Evolutionary conservation across 2,113 vertebrate species (phyloP).

Genomic region (Heterochromis multidens): DNA sequence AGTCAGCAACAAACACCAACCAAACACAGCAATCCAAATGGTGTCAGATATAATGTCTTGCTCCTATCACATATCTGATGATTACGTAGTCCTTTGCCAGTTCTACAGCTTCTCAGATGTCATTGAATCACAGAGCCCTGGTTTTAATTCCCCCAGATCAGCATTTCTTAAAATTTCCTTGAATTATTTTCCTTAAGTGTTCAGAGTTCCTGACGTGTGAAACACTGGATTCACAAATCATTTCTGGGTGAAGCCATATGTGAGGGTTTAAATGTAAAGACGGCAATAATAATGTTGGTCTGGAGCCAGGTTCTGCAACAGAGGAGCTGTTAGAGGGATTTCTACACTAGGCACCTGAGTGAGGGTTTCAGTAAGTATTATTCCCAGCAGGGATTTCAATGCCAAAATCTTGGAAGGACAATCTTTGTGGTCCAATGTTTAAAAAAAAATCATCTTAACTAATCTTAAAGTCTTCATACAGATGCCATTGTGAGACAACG

Average conservation of each 20-base stretch:
- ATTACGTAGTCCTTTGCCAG: slow-evolving; percentile 12
- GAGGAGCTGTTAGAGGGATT: slow-evolving; percentile 22
- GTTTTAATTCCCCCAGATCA: slow-evolving; percentile 41
- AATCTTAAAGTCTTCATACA: background rate
- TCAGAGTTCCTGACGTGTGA: slow-evolving; percentile 20
- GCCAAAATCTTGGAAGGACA: background rate
- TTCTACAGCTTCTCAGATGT: slow-evolving; percentile 28
- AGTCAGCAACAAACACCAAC: background rate
- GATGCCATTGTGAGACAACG: background rate
- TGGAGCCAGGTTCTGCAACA: slow-evolving; percentile 7
- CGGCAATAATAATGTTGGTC: slow-evolving; percentile 15
- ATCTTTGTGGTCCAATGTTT: background rate
- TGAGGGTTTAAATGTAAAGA: slow-evolving; percentile 21
- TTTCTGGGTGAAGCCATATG: slow-evolving; percentile 24
- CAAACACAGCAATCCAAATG: background rate
- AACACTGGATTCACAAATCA: slow-evolving; percentile 32
- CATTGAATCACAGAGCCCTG: slow-evolving; percentile 23
- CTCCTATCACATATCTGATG: slow-evolving; percentile 24
- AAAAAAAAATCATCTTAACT: background rate
- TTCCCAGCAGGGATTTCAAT: slow-evolving; percentile 4
- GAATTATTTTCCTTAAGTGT: slow-evolving; percentile 17
- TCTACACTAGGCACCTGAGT: slow-evolving; percentile 2
- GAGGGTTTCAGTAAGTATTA: background rate
- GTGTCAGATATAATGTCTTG: background rate
- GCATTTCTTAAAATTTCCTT: slow-evolving; percentile 20